phyloP scores from a whole-genome alignment of 2,113 vertebrate species.

The Chloebia gouldiae region DNA sequence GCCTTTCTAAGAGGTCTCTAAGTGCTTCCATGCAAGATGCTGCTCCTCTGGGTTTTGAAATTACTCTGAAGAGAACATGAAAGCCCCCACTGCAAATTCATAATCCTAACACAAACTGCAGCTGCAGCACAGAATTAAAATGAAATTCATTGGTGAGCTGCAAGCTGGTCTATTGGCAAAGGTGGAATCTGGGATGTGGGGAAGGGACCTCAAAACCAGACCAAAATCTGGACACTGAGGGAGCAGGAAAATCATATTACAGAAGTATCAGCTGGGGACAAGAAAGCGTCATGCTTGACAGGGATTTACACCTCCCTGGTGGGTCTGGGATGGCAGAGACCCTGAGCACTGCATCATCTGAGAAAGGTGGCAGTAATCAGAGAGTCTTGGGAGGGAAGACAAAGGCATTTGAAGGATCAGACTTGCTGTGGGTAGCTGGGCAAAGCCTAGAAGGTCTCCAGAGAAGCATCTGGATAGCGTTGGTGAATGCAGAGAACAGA shows the following conservation, averaged over 20 bases:
- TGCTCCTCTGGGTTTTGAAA: conserved; percentile 42
- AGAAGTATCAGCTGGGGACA: not conserved
- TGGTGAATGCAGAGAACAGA: not conserved
- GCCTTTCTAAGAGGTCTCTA: conserved; percentile 42
- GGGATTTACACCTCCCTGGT: not conserved
- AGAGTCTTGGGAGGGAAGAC: not conserved
- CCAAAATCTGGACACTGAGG: not conserved
- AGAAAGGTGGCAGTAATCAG: not conserved
- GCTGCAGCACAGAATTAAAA: conserved; percentile 33
- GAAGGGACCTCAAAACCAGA: not conserved
- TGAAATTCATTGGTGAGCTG: not conserved
- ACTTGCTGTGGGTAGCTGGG: not conserved
- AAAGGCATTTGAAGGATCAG: not conserved
- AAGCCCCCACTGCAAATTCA: conserved; percentile 16
- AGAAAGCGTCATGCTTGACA: not conserved
- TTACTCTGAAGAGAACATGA: conserved; percentile 34
- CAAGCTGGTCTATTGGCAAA: not conserved
- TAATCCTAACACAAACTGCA: conserved; percentile 44
- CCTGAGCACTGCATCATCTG: not conserved
- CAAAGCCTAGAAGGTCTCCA: not conserved
- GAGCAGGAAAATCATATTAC: not conserved
- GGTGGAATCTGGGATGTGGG: not conserved
- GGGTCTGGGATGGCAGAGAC: not conserved
- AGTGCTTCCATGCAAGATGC: conserved; percentile 20
- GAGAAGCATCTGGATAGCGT: not conserved